Evolutionary conservation across 92 coral and sea anemone species (phyloP), one percentile per base, ranked within the genome.

Genomic region (Hydrozoanthus gracilis): DNA sequence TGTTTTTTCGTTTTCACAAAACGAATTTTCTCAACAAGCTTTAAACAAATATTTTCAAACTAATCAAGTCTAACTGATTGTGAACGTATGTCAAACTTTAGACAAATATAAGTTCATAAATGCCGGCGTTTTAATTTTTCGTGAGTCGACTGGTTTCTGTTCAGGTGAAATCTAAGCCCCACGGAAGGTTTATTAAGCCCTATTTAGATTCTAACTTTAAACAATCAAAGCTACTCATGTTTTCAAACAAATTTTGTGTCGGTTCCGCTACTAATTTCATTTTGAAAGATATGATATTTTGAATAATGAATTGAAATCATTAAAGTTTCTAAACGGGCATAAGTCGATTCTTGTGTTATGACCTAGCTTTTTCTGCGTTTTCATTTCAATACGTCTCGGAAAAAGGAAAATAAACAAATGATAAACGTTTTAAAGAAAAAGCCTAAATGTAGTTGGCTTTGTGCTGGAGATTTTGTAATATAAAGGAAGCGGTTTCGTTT

Each of bases 191-290:
- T 4, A 50, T 54, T 76, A 76, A 75, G 35, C 10, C 12, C 13
- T 20, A 8, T 52, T 17, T 76, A 4, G 10, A 51, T 7, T 73
- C 50, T 12, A 10, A 16, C 56, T 3, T 54, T 4, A 35, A 56
- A 39, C 52, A 4, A 35, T 14, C 65, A 52, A 76, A 27, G 16
- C 4, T 76, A 76, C 11, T 52, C 9, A 76, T 8, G 27, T 52
- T 51, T 76, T 27, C 27, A 10, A 54, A 52, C 66, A 9, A 27
- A 35, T 50, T 79, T 78, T 66, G 39, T 64, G 85, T 65, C 85
- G 74, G 85, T 66, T 80, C 84, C 56, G 84, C n/a, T 61, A 55
- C 55, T 10, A 61, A 60, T 61, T 65, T 8, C 15, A 44, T 6
- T 79, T 17, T n/a, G 9, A 16, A 75, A 16, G 61, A 75, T 16